Evolutionary conservation across 2,797 vertebrate species (phyloP).

Genomic region (Crenuchus spilurus): DNA sequence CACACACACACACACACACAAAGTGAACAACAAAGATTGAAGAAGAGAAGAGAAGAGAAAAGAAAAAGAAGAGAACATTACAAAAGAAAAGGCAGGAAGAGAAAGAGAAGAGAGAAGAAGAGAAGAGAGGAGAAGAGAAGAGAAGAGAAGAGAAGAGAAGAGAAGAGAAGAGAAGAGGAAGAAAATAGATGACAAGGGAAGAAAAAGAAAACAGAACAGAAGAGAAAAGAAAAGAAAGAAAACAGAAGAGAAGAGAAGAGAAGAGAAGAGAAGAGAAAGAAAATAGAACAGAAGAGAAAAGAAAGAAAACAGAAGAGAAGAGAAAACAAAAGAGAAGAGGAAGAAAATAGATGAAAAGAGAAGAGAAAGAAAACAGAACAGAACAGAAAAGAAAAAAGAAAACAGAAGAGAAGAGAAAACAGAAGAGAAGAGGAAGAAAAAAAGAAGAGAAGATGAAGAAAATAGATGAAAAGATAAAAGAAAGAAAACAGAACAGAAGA

Average conservation of each 20-base stretch:
- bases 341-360: background rate
- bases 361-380: background rate
- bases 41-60: too few relatives aligned
- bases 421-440: background rate
- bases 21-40: background rate
- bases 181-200: conserved; percentile 13
- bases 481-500: background rate
- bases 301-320: background rate
- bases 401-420: background rate
- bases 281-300: too few relatives aligned
- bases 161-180: background rate
- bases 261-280: too few relatives aligned
- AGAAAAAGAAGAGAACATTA: too few relatives aligned
- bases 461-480: background rate
- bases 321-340: too few relatives aligned
- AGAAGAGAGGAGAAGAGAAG: background rate
- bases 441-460: background rate
- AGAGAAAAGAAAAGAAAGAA: too few relatives aligned
- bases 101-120: background rate
- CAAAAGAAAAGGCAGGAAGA: too few relatives aligned
- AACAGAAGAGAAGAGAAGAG: too few relatives aligned
- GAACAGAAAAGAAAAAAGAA: too few relatives aligned
- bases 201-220: background rate
- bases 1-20: too few relatives aligned
- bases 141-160: background rate